Evolutionary conservation across 1,140 invertebrate genomes (phyloP).

Genomic region (Plutomurus gul): DNA sequence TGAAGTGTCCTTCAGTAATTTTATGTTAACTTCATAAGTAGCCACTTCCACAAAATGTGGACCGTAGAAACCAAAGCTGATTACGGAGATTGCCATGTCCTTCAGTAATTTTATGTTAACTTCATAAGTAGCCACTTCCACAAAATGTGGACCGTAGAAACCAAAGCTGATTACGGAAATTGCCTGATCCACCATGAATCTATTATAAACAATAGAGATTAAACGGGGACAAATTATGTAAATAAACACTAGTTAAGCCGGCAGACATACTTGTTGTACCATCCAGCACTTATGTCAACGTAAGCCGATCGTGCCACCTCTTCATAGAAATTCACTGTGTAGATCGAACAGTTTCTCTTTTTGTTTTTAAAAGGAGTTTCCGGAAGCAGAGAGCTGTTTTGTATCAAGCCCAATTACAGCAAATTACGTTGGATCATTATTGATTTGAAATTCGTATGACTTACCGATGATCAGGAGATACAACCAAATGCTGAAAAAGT

Average conservation of each 20-base stretch:
- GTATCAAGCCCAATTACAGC: not conserved
- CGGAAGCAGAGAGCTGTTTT: slow-evolving; percentile 3
- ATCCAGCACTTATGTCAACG: slow-evolving; percentile 40
- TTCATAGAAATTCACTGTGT: slow-evolving; percentile 39
- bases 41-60: slow-evolving; percentile 29
- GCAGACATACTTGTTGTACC: slow-evolving; percentile 36
- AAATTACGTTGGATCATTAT: not conserved
- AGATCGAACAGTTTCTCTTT: slow-evolving; percentile 37
- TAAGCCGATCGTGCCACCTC: slow-evolving; percentile 30
- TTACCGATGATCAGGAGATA: slow-evolving; percentile 27
- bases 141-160: slow-evolving; percentile 36
- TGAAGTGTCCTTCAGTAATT: slow-evolving; percentile 21
- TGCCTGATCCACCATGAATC: slow-evolving; percentile 41
- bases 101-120: slow-evolving; percentile 32
- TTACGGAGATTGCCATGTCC: slow-evolving; percentile 32
- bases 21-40: slow-evolving; percentile 31
- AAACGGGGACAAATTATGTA: not conserved
- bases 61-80: slow-evolving; percentile 42
- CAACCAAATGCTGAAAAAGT: slow-evolving; percentile 40
- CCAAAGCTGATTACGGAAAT: slow-evolving; percentile 41
- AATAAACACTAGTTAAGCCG: not conserved
- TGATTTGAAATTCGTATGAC: not conserved
- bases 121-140: slow-evolving; percentile 30
- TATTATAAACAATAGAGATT: not conserved
- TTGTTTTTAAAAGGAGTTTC: slow-evolving; percentile 6